These are phyloP conservation scores for Eulemur rubriventer DNA, from an alignment of 2,797 vertebrate species.

Conservation along the genomic window DNA sequence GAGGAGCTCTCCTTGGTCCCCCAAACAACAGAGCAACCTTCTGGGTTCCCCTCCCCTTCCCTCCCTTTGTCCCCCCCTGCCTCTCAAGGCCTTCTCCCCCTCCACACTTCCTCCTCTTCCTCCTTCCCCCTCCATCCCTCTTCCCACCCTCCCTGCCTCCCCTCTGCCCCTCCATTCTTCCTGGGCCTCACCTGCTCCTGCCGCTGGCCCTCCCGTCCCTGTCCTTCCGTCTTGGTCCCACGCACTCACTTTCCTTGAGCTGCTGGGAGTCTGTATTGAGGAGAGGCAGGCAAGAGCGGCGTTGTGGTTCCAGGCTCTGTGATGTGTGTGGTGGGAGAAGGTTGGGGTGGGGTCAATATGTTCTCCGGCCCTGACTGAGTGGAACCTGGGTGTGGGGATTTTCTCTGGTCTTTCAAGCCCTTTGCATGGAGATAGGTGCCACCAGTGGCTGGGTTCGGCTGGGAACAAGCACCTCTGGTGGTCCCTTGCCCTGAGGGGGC, in stretches of 20 bases:
- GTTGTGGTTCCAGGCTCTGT: neutral
- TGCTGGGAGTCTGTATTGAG: neutral
- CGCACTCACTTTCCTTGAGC: neutral
- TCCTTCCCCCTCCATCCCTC: neutral
- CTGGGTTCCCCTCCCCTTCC: neutral
- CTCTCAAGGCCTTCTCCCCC: neutral
- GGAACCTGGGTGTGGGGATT: neutral
- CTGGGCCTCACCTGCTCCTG: neutral
- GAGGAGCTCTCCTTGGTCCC: neutral
- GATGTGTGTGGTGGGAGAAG: neutral
- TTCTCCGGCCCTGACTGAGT: rapidly evolving
- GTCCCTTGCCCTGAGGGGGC: neutral
- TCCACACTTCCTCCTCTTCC: no score
- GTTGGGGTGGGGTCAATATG: neutral
- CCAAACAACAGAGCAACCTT: neutral
- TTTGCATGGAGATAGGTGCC: neutral
- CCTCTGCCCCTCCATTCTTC: neutral
- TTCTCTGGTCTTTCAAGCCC: neutral
- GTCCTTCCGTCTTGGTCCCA: neutral
- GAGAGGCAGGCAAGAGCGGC: rapidly evolving
- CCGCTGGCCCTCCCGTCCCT: neutral
- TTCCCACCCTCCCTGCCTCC: neutral
- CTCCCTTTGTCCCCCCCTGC: neutral
- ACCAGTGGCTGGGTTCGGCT: neutral
- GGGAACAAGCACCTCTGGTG: neutral